These are phyloP conservation scores for Nysson spinosus DNA, from an alignment of 2,888 invertebrate genomes.

Conservation along the genomic window DNA sequence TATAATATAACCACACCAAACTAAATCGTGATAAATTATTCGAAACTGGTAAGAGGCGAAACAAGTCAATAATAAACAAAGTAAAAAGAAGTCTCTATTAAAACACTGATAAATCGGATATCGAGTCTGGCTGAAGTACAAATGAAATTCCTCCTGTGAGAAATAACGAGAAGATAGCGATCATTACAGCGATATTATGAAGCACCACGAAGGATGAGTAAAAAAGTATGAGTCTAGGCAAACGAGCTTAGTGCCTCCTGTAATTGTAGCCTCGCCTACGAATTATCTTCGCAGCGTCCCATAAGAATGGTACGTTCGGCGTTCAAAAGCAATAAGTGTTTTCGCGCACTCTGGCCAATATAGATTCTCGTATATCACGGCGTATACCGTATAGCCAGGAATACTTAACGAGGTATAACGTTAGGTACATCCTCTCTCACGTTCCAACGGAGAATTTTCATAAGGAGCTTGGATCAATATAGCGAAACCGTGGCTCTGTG, in stretches of 20 bases:
- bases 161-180: too few relatives aligned
- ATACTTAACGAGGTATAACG: conserved; percentile 39
- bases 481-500: conserved; percentile 25
- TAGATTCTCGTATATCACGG: conserved; percentile 8
- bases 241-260: conserved; percentile 2
- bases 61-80: too few relatives aligned
- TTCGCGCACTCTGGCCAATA: conserved; percentile 10
- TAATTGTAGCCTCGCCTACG: conserved; percentile 23
- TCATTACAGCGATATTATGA: too few relatives aligned
- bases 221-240: too few relatives aligned
- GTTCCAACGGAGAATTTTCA: conserved; percentile 30
- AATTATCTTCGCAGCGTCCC: conserved; percentile 16
- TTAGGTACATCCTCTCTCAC: conserved; percentile 10
- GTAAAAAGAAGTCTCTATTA: too few relatives aligned
- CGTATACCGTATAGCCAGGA: conserved; percentile 4
- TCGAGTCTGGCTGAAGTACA: too few relatives aligned
- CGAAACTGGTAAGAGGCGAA: too few relatives aligned
- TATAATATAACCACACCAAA: too few relatives aligned
- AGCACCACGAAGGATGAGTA: too few relatives aligned
- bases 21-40: too few relatives aligned
- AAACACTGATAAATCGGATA: too few relatives aligned
- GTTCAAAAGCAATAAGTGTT: conserved; percentile 14
- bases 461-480: conserved; percentile 39
- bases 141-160: too few relatives aligned
- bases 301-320: conserved; percentile 2